Evolutionary conservation across 1,140 invertebrate species (phyloP).

Genomic region (Mercenaria mercenaria): DNA sequence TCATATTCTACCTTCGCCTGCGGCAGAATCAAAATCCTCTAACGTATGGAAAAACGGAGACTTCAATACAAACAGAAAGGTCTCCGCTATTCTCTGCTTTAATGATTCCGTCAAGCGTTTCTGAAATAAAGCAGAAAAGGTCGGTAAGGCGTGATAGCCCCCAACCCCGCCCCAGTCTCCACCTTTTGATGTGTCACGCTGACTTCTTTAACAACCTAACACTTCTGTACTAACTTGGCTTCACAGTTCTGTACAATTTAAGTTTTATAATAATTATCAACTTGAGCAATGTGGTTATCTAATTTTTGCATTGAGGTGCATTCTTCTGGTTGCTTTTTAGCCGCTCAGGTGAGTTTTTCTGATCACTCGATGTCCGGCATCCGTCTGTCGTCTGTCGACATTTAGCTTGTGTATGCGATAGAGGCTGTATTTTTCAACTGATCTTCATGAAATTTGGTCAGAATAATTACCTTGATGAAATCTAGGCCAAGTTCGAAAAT

Average conservation of each 20-base stretch:
- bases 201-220: not conserved
- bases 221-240: not conserved
- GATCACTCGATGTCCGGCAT: too few species aligned
- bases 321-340: too few species aligned
- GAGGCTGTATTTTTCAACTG: too few species aligned
- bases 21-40: slow-evolving; percentile 64
- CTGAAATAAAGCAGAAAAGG: slow-evolving; percentile 62
- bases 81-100: slow-evolving; percentile 59
- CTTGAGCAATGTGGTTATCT: too few species aligned
- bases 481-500: too few species aligned
- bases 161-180: not conserved
- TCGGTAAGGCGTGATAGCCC: slow-evolving; percentile 37
- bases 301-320: too few species aligned
- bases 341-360: too few species aligned
- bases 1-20: slow-evolving; percentile 60
- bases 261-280: too few species aligned
- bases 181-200: not conserved
- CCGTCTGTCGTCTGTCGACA: too few species aligned
- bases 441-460: too few species aligned
- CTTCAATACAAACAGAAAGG: slow-evolving; percentile 43
- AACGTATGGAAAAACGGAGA: slow-evolving; percentile 52
- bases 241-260: not conserved
- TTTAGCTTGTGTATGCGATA: too few species aligned
- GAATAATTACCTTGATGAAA: too few species aligned
- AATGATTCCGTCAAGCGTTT: slow-evolving; percentile 62